phyloP scores from a whole-genome alignment of 2,113 vertebrate genomes.

The Alligator mississippiensis region DNA sequence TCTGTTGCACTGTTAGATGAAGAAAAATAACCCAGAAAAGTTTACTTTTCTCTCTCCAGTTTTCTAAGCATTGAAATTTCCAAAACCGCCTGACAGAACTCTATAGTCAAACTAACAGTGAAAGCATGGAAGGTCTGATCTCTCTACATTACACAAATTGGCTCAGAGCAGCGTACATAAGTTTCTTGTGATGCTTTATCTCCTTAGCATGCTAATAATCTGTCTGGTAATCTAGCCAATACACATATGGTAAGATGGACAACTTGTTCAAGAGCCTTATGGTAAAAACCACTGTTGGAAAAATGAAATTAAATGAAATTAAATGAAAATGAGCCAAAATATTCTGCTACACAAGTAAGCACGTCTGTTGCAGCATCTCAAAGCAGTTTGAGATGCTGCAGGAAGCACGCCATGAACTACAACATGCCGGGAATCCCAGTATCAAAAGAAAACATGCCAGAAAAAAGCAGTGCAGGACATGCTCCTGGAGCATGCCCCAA shows the following conservation, averaged over 20 bases:
- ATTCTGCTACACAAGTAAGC: too few species aligned
- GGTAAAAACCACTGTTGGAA: not conserved
- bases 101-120: not conserved
- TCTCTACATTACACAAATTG: not conserved
- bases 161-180: not conserved
- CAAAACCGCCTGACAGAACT: not conserved
- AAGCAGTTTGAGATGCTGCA: too few species aligned
- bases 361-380: too few species aligned
- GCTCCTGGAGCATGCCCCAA: too few species aligned
- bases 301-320: not conserved
- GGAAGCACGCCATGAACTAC: too few species aligned
- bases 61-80: not conserved
- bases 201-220: not conserved
- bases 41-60: not conserved
- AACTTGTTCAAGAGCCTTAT: rapidly evolving
- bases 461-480: too few species aligned
- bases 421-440: too few species aligned
- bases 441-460: too few species aligned
- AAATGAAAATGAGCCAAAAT: too few species aligned
- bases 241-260: not conserved
- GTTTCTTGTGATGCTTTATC: not conserved
- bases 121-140: not conserved
- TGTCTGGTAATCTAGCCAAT: not conserved
- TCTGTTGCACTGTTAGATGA: not conserved
- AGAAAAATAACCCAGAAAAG: not conserved